Evolutionary conservation across 2,888 invertebrate species (phyloP).

Genomic region (Falcaria lacertinaria): DNA sequence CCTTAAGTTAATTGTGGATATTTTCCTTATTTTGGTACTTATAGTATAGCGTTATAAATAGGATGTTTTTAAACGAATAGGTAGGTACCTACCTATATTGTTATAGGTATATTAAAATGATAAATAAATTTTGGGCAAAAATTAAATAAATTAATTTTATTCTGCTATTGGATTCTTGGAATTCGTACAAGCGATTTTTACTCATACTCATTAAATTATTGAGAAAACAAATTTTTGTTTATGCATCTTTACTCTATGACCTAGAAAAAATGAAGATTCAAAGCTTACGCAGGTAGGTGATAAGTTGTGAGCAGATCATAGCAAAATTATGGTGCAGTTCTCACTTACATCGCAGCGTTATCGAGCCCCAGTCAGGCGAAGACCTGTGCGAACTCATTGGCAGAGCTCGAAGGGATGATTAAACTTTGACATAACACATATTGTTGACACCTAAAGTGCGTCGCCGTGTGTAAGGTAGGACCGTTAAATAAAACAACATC

Average conservation of each 20-base stretch:
- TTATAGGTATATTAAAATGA: neutral
- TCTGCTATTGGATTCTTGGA: neutral
- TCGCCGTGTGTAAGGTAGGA: slow-evolving; percentile 13
- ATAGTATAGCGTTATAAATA: no score
- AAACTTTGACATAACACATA: no score
- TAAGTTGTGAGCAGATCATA: no score
- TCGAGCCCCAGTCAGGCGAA: no score
- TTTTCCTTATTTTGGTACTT: no score
- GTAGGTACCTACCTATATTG: no score
- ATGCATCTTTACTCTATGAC: neutral
- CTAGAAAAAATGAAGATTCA: neutral
- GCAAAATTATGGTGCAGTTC: no score
- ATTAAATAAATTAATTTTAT: neutral
- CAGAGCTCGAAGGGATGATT: no score
- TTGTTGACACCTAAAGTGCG: neutral
- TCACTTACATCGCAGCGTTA: no score
- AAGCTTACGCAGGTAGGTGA: neutral
- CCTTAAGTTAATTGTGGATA: no score
- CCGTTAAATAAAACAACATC: slow-evolving; percentile 52
- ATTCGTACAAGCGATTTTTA: neutral
- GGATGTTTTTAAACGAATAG: no score
- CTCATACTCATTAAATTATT: neutral
- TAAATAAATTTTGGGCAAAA: neutral
- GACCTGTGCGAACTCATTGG: no score
- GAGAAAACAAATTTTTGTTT: neutral